phyloP scores from a whole-genome alignment of 2,113 vertebrate genomes.

The Hoplias malabaricus region DNA sequence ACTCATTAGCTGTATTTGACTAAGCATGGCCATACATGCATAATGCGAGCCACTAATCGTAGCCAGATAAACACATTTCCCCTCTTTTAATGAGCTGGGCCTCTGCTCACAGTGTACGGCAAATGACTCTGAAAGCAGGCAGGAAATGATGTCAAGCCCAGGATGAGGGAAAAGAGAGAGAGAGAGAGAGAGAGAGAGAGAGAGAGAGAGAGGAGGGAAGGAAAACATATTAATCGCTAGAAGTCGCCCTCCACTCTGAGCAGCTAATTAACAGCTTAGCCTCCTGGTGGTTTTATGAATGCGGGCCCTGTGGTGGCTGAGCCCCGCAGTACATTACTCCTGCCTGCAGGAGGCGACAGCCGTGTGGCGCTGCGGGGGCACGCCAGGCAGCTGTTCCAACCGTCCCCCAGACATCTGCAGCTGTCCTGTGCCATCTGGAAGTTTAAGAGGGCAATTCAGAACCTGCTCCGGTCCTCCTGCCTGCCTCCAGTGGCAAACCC shows the following conservation, averaged over 20 bases:
- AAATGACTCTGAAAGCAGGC: slow-evolving; percentile 61
- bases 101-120: slow-evolving; percentile 59
- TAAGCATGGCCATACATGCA: slow-evolving; percentile 72
- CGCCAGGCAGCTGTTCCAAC: slow-evolving; percentile 64
- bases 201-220: slow-evolving; percentile 45
- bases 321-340: slow-evolving; percentile 68
- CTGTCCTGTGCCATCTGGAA: slow-evolving; percentile 69
- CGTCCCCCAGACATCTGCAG: slow-evolving; percentile 67
- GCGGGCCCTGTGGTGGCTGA: slow-evolving; percentile 62
- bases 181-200: background rate
- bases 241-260: slow-evolving; percentile 70
- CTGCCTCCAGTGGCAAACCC: slow-evolving; percentile 52
- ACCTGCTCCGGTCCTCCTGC: slow-evolving; percentile 59
- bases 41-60: slow-evolving; percentile 68
- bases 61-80: slow-evolving; percentile 65
- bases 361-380: slow-evolving; percentile 58
- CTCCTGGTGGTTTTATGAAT: slow-evolving; percentile 77
- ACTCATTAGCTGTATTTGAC: slow-evolving; percentile 73
- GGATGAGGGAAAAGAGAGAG: slow-evolving; percentile 33
- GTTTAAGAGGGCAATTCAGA: slow-evolving; percentile 63
- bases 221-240: slow-evolving; percentile 69
- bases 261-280: slow-evolving; percentile 80
- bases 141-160: slow-evolving; percentile 70
- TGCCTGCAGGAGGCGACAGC: slow-evolving; percentile 75
- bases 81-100: slow-evolving; percentile 64